A percentile compares a stretch with the other conserved stretches of the same genome.
Conservation (phyloP, 1,140 invertebrate species). For the Goniozus legneri region DNA sequence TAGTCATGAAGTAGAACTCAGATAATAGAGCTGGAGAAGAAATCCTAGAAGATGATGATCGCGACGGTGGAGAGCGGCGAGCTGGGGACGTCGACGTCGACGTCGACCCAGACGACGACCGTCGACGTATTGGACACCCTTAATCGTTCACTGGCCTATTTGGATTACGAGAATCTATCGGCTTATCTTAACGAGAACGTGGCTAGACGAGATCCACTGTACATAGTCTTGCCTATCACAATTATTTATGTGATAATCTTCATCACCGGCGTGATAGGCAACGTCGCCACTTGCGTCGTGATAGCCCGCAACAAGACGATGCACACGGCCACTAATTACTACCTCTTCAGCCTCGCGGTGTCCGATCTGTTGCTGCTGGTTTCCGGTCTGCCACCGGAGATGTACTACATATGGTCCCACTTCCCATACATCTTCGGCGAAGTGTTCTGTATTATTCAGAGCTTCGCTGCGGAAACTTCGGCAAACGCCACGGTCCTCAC, state of each 20-base stretch:
- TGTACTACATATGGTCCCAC: constrained; percentile 82
- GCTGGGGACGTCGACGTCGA: too few relatives aligned
- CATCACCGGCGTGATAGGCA: constrained; percentile 83
- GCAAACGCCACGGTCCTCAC: constrained; percentile 91
- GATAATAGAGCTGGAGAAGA: too few relatives aligned
- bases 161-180: too few relatives aligned
- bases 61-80: too few relatives aligned
- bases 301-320: constrained; percentile 84
- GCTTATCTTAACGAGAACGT: too few relatives aligned
- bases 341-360: constrained; percentile 87
- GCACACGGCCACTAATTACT: constrained; percentile 90
- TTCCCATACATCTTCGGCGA: constrained; percentile 87
- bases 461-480: constrained; percentile 82
- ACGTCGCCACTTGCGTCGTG: constrained; percentile 87
- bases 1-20: too few relatives aligned
- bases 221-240: constrained; percentile 73
- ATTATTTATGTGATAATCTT: constrained; percentile 81
- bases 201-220: constrained; percentile 63
- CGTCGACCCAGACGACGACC: too few relatives aligned
- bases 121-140: too few relatives aligned
- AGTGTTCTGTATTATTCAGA: constrained; percentile 79
- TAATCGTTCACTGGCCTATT: too few relatives aligned
- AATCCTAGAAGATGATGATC: too few relatives aligned
- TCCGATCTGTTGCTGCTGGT: constrained; percentile 87
- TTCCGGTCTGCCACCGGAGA: constrained; percentile 77